These are phyloP conservation scores for Strigamia transsilvanica DNA, from an alignment of 2,888 invertebrate genomes.

Conservation along the genomic window DNA sequence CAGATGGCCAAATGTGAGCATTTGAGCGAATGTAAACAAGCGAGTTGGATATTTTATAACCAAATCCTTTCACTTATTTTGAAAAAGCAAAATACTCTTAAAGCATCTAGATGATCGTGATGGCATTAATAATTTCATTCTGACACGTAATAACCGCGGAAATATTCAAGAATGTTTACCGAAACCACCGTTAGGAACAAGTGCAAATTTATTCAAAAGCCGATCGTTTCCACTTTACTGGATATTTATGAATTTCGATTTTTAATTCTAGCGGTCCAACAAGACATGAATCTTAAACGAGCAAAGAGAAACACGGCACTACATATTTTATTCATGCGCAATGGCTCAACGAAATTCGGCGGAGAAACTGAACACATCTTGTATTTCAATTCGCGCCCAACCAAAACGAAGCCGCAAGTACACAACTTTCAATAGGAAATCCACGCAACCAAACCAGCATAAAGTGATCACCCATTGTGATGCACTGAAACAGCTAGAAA, in stretches of 20 bases:
- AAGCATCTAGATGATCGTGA: background rate
- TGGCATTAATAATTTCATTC: conserved; percentile 21
- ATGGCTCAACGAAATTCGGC: background rate
- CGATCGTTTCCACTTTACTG: conserved; percentile 34
- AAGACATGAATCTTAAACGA: conserved; percentile 22
- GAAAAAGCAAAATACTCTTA: too few relatives aligned
- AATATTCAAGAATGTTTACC: conserved; percentile 20
- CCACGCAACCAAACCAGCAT: background rate
- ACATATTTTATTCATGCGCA: conserved; percentile 43
- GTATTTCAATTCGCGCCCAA: conserved; percentile 3
- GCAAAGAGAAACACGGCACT: conserved; percentile 4
- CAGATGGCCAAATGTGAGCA: too few relatives aligned
- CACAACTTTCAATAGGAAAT: background rate
- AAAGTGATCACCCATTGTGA: too few relatives aligned
- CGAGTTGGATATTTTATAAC: background rate
- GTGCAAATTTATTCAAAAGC: conserved; percentile 21
- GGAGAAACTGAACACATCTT: background rate
- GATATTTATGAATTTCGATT: conserved; percentile 39
- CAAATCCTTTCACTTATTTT: conserved; percentile 11
- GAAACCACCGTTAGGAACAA: conserved; percentile 15
- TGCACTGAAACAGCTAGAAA: too few relatives aligned
- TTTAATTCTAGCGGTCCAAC: background rate
- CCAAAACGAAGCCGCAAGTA: conserved; percentile 6
- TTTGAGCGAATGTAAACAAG: too few relatives aligned
- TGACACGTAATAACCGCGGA: conserved; percentile 16